phyloP scores from a whole-genome alignment of 2,888 invertebrate species.

The Drosophila lutescens region DNA sequence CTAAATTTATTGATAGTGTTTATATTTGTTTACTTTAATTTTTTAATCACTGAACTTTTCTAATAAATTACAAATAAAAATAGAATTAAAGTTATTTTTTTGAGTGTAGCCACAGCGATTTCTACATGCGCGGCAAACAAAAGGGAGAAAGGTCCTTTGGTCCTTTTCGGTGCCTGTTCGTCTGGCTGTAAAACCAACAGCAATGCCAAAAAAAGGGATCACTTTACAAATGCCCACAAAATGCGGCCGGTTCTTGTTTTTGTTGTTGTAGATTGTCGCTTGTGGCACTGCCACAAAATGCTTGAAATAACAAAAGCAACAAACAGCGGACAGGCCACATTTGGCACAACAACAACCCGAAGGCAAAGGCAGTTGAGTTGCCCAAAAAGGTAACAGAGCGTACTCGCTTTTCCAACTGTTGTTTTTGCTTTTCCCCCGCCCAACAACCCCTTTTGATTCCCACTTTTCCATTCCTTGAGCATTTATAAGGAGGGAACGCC shows the following conservation, averaged over 20 bases:
- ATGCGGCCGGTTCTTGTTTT: conserved; percentile 69
- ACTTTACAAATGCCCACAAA: conserved; percentile 80
- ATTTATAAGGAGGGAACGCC: conserved; percentile 15
- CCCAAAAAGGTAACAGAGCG: conserved; percentile 55
- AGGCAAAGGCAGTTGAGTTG: conserved; percentile 3
- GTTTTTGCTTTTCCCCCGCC: neutral
- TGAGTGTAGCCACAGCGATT: conserved; percentile 8
- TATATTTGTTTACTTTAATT: too few species aligned
- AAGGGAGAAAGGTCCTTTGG: conserved; percentile 58
- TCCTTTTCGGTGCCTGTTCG: conserved; percentile 21
- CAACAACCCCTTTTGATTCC: conserved; percentile 1
- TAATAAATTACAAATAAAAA: too few species aligned
- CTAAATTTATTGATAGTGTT: too few species aligned
- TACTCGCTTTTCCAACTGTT: conserved; percentile 24
- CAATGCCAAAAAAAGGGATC: conserved; percentile 62
- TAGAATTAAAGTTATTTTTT: neutral
- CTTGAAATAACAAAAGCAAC: conserved; percentile 51
- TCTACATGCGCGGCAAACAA: neutral
- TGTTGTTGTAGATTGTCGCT: conserved; percentile 70
- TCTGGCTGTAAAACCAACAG: conserved; percentile 55
- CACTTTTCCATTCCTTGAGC: conserved; percentile 11
- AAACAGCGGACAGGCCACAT: conserved; percentile 16
- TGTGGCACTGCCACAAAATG: conserved; percentile 62
- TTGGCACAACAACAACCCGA: conserved; percentile 29
- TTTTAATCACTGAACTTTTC: too few species aligned